Evolutionary conservation across 1,140 invertebrate genomes (phyloP).

Genomic region (Scaptodrosophila lebanonensis): DNA sequence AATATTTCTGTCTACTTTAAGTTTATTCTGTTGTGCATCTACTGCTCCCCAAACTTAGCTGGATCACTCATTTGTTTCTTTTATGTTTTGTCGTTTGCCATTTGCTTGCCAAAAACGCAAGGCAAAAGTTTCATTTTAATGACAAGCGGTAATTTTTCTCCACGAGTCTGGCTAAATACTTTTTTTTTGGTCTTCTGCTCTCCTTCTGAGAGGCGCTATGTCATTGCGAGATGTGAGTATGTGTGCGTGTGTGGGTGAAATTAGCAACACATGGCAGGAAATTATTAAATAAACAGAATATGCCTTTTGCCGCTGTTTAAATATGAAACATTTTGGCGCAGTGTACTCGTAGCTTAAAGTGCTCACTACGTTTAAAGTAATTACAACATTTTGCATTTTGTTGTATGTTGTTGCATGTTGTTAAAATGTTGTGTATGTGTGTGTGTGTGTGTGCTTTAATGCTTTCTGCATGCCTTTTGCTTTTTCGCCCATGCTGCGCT

Average conservation of each 20-base stretch:
- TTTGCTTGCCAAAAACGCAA: too few relatives aligned
- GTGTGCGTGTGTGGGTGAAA: constrained; percentile 28
- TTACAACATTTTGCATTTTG: constrained; percentile 46
- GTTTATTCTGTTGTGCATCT: too few relatives aligned
- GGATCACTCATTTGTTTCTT: too few relatives aligned
- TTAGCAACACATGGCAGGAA: constrained; percentile 69
- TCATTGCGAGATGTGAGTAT: too few relatives aligned
- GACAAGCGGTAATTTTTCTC: constrained; percentile 30
- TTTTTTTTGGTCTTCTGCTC: constrained; percentile 21
- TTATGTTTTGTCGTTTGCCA: too few relatives aligned
- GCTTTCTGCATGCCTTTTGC: background rate
- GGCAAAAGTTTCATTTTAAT: constrained; percentile 64
- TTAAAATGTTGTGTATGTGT: constrained; percentile 21
- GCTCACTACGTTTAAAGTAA: constrained; percentile 60
- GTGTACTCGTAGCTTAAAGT: too few relatives aligned
- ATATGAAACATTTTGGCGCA: too few relatives aligned
- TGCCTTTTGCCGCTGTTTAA: too few relatives aligned
- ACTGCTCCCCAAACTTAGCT: too few relatives aligned
- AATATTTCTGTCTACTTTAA: too few relatives aligned
- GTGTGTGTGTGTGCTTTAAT: constrained; percentile 10
- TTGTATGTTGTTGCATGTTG: constrained; percentile 22
- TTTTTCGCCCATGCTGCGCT: constrained; percentile 5
- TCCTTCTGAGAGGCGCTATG: too few relatives aligned
- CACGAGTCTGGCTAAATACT: constrained; percentile 22
- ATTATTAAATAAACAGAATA: too few relatives aligned